Conservation (phyloP, 2,113 vertebrate species). For the Petromus typicus region DNA sequence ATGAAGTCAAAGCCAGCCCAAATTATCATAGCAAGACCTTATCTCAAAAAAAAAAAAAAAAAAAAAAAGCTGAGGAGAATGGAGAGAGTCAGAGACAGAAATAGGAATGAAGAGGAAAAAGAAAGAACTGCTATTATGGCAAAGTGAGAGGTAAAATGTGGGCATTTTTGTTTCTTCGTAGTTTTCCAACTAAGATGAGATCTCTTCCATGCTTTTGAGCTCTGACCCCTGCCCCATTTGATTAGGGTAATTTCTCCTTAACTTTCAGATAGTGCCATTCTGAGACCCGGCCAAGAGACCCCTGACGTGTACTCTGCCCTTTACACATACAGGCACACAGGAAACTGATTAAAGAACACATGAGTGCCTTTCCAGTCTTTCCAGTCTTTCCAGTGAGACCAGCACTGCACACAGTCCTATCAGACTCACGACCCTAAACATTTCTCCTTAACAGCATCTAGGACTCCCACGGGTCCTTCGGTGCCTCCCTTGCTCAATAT, state of each 20-base stretch:
- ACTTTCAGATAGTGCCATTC: background rate
- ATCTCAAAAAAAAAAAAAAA: background rate
- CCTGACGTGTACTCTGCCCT: background rate
- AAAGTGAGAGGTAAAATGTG: constrained; percentile 18
- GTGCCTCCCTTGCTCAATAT: background rate
- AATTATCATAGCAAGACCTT: no score
- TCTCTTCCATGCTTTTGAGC: background rate
- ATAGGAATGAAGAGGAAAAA: background rate
- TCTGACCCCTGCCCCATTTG: background rate
- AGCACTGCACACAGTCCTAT: background rate
- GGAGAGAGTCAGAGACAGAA: background rate
- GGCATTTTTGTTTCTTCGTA: background rate
- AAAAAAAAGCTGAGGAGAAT: background rate
- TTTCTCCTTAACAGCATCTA: background rate
- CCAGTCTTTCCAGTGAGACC: no score
- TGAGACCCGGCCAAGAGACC: background rate
- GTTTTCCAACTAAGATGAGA: background rate
- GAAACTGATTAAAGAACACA: background rate
- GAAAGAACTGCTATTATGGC: background rate
- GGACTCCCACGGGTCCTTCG: background rate
- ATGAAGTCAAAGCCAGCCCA: no score
- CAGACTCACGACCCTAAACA: background rate
- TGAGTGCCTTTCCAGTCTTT: background rate
- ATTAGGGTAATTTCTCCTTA: constrained; percentile 7
- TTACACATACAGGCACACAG: background rate